Evolutionary conservation across 2,888 invertebrate genomes (phyloP).

Genomic region (Acleris holmiana): DNA sequence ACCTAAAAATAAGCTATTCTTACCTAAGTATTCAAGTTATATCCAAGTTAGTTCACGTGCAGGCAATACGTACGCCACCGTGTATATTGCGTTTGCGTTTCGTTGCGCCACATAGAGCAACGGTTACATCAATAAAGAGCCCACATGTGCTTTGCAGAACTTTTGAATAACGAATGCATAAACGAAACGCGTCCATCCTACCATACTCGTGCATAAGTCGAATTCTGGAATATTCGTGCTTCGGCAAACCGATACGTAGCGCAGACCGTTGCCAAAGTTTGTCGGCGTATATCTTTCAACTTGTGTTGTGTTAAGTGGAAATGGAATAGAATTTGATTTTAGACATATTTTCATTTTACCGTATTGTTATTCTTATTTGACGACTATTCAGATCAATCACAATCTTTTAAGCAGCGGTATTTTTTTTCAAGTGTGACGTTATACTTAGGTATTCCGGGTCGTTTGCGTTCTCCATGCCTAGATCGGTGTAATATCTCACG

Average conservation of each 20-base stretch:
- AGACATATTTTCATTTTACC: background rate
- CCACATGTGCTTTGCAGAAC: constrained; percentile 2
- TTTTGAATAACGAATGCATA: constrained; percentile 14
- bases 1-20: no score
- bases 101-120: background rate
- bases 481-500: no score
- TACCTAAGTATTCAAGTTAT: no score
- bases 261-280: constrained; percentile 27
- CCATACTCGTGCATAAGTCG: constrained; percentile 13
- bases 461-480: no score
- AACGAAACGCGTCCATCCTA: constrained; percentile 8
- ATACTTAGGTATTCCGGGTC: no score
- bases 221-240: constrained; percentile 15
- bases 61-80: no score
- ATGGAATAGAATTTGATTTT: constrained; percentile 23
- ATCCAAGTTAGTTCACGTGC: no score
- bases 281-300: constrained; percentile 24
- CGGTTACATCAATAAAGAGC: background rate
- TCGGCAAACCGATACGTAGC: constrained; percentile 18
- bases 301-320: constrained; percentile 22
- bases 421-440: no score
- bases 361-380: no score
- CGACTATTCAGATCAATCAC: no score
- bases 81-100: no score
- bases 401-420: no score